Evolutionary conservation across 2,113 vertebrate species (phyloP).

Genomic region (Damaliscus lunatus): DNA sequence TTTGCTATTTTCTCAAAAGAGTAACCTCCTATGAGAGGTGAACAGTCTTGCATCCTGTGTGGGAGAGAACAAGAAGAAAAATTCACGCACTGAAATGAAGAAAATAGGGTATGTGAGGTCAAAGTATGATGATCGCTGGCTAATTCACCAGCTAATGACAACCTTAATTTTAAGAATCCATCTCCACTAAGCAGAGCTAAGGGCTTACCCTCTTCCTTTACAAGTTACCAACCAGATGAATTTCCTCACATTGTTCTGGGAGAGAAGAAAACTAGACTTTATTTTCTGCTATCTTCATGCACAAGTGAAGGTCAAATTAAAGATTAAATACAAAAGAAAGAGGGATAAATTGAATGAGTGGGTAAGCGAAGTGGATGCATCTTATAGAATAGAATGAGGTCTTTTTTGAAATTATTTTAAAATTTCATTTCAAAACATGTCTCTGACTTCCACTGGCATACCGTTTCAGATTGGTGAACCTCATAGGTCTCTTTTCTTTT

Average conservation of each 20-base stretch:
- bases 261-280: neutral
- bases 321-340: conserved; percentile 24
- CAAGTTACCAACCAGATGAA: neutral
- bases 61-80: neutral
- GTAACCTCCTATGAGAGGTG: neutral
- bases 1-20: neutral
- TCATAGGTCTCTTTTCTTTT: neutral
- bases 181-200: neutral
- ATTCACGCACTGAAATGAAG: neutral
- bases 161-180: neutral
- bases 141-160: neutral
- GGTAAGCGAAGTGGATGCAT: neutral
- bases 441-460: neutral
- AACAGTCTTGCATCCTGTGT: neutral
- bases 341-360: neutral
- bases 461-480: neutral
- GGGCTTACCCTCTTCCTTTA: neutral
- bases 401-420: neutral
- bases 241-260: neutral
- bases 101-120: neutral
- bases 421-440: neutral
- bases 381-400: neutral
- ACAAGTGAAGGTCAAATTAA: conserved; percentile 56
- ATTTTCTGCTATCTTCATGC: neutral
- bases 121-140: neutral